Evolutionary conservation across 2,888 invertebrate species (phyloP), one percentile per base, ranked within the genome.

Genomic region (Pollenia griseotomentosa): DNA sequence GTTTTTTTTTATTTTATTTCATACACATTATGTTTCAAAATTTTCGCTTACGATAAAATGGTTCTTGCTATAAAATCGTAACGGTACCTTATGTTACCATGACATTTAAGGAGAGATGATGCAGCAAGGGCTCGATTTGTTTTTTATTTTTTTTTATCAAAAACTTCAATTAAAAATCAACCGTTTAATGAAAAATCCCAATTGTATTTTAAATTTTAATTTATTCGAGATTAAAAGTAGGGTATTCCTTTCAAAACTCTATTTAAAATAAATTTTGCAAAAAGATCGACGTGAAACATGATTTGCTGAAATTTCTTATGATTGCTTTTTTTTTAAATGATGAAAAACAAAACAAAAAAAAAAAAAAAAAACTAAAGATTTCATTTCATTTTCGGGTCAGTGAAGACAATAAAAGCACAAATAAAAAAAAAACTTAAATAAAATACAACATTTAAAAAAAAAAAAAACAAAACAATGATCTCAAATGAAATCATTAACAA

Each of bases 361-460:
- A n/a, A 11, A 82, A 53, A 55, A 55, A 46, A 59, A 59, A 65
- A 66, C 11, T 46, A 40, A 65, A 83, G 65, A 78, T 83, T 83
- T 83, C 44, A 73, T 78, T 82, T 73, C 44, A 61, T 82, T 80
- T 85, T 75, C 75, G 82, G 82, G 74, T 83, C 82, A 79, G 59
- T 83, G 86, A 83, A 78, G 68, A 75, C 48, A 71, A 77, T 55
- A 77, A 63, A 10, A 70, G 59, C 61, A 53, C 42, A 75, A 61
- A 23, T 40, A 19, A 14, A 73, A 73, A 46, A 48, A 74, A 23
- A 57, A 74, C 14, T 42, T 19, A 16, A 40, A 53, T 8, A 51
- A 33, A 59, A 59, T 46, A 73, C 14, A n/a, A 33, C 10, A 55
- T 23, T 65, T 9, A 73, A 4, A 14, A 7, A 44, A 14, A 7